Evolutionary conservation across 2,888 invertebrate genomes (phyloP).

Genomic region (Eilema caniola): DNA sequence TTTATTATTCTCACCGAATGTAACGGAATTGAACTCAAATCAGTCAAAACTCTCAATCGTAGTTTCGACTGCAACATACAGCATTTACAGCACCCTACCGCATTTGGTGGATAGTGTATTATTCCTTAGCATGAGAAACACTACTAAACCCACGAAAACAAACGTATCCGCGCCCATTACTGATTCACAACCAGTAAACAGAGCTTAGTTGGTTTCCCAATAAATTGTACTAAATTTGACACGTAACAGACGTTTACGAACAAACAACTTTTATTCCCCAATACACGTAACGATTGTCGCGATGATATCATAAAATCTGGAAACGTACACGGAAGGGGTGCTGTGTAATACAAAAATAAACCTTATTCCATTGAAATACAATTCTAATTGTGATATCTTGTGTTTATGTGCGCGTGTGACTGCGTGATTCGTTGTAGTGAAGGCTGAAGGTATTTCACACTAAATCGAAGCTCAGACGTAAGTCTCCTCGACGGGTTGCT

Average conservation of each 20-base stretch:
- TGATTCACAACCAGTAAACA: slow-evolving; percentile 27
- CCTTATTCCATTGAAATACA: slow-evolving; percentile 8
- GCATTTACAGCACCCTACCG: background rate
- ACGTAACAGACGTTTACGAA: slow-evolving; percentile 53
- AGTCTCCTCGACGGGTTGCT: slow-evolving; percentile 39
- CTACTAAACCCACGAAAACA: slow-evolving; percentile 22
- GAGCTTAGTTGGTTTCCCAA: slow-evolving; percentile 44
- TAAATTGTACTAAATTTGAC: slow-evolving; percentile 52
- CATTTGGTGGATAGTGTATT: background rate
- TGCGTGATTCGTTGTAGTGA: slow-evolving; percentile 30
- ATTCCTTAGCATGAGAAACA: slow-evolving; percentile 7
- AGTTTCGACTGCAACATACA: background rate
- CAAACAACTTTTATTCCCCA: slow-evolving; percentile 55
- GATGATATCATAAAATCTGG: slow-evolving; percentile 50
- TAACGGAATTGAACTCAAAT: too few relatives aligned
- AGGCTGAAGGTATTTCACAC: slow-evolving; percentile 52
- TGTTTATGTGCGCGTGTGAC: slow-evolving; percentile 10
- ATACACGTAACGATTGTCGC: slow-evolving; percentile 54
- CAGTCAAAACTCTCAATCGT: background rate
- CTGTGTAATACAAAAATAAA: slow-evolving; percentile 17
- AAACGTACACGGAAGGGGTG: slow-evolving; percentile 27
- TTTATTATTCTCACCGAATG: too few relatives aligned
- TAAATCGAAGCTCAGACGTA: slow-evolving; percentile 44
- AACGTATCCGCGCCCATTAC: slow-evolving; percentile 27
- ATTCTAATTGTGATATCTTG: slow-evolving; percentile 11